Evolutionary conservation across 2,888 invertebrate genomes (phyloP).

Genomic region (Andrena fulva): DNA sequence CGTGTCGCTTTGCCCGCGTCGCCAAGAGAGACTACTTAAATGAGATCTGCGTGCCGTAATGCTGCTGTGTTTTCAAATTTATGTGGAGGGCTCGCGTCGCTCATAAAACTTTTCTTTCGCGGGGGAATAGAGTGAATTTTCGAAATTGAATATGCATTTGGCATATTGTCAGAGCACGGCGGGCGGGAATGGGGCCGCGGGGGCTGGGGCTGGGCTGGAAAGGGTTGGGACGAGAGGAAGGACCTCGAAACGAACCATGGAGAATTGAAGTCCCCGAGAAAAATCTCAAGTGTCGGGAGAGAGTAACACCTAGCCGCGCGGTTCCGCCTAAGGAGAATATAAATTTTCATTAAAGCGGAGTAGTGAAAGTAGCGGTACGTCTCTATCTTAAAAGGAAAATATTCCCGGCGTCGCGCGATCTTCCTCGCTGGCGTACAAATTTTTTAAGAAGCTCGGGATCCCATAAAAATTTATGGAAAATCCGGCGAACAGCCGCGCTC

Average conservation of each 20-base stretch:
- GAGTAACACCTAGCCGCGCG: conserved; percentile 28
- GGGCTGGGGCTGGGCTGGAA: conserved; percentile 11
- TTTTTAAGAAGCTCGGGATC: conserved; percentile 19
- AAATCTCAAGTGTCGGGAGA: conserved; percentile 59
- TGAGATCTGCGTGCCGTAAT: conserved; percentile 2
- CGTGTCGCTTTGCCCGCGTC: conserved; percentile 7
- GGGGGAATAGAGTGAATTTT: conserved; percentile 64
- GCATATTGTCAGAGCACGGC: conserved; percentile 60
- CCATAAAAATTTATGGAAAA: conserved; percentile 45
- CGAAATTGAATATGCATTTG: conserved; percentile 76
- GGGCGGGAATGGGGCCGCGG: conserved; percentile 18
- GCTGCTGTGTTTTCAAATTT: conserved; percentile 51
- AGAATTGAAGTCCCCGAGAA: conserved; percentile 60
- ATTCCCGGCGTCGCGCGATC: conserved; percentile 43
- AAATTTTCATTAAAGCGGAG: conserved; percentile 67
- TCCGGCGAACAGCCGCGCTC: neutral
- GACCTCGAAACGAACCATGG: conserved; percentile 60
- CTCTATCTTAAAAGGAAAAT: conserved; percentile 49
- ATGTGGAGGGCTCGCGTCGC: conserved; percentile 38
- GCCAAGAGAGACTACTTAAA: conserved; percentile 30
- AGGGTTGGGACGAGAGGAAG: conserved; percentile 33
- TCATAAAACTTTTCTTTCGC: conserved; percentile 63
- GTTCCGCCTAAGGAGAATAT: conserved; percentile 58
- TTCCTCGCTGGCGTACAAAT: conserved; percentile 42
- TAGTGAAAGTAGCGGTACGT: conserved; percentile 52